A percentile compares a stretch with the other conserved stretches of the same genome.
Evolutionary conservation across 2,797 vertebrate species (phyloP).

Genomic region (Sebastes alutus): DNA sequence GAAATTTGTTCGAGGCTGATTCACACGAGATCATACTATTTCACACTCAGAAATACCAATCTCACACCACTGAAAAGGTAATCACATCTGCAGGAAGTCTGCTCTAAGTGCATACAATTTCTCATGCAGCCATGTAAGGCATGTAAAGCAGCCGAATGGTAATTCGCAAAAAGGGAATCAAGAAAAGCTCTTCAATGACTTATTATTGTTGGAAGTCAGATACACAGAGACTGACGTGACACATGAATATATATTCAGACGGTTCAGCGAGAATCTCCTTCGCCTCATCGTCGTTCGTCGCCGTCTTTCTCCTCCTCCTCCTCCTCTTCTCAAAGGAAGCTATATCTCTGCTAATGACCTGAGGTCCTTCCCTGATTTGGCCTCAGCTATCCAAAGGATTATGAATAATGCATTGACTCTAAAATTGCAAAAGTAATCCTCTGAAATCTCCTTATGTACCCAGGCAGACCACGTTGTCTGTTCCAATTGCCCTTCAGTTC

Average conservation of each 20-base stretch:
- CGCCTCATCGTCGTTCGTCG: conserved; percentile 24
- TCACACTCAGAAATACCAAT: conserved; percentile 69
- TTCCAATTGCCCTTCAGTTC: conserved; percentile 77
- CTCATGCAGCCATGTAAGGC: conserved; percentile 51
- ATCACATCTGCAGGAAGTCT: conserved; percentile 71
- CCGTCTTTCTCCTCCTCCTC: conserved; percentile 54
- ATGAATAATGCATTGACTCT: conserved; percentile 87
- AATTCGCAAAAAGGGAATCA: conserved; percentile 58
- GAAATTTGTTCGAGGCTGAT: conserved; percentile 62
- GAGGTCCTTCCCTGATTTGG: conserved; percentile 84
- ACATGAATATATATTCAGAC: conserved; percentile 54
- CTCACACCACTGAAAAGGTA: conserved; percentile 68
- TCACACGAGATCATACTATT: conserved; percentile 66
- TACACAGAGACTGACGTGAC: conserved; percentile 56
- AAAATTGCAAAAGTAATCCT: conserved; percentile 89
- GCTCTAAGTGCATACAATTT: conserved; percentile 42
- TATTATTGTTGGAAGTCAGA: conserved; percentile 63
- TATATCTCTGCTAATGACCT: conserved; percentile 81
- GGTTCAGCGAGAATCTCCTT: conserved; percentile 54
- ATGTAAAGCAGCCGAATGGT: conserved; percentile 61
- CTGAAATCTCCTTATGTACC: conserved; percentile 86
- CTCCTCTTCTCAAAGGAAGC: conserved; percentile 62
- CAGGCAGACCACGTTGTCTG: conserved; percentile 79
- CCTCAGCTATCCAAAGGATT: conserved; percentile 83
- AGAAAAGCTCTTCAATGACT: conserved; percentile 48